Evolutionary conservation across 2,888 invertebrate species (phyloP), one percentile per base, ranked within the genome.

Genomic region (Leptogaster cylindrica): DNA sequence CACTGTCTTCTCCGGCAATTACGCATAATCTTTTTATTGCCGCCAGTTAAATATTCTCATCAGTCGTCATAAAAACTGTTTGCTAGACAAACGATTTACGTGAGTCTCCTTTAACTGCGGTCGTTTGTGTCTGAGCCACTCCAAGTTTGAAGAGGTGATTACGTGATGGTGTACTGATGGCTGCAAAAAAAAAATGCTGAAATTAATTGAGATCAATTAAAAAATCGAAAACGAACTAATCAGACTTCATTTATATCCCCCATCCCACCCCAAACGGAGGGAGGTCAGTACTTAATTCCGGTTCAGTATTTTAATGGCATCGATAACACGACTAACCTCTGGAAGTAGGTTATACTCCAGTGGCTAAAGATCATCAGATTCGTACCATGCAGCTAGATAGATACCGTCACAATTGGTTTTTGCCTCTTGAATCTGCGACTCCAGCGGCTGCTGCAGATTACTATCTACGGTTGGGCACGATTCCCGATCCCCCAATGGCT

Each of bases 291-390:
- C 51, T n/a, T n/a, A n/a, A n/a, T n/a, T 52, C 25, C 23, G 58
- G 39, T 39, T 58, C 58, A 41, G 36, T 14, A 39, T 39, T 58
- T 52, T 58, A 58, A 58, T 58, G 39, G 58, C 58, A 58, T 58
- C 58, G 58, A 58, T 58, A 58, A 39, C 58, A 58, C 39, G 23
- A 25, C 39, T 58, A 58, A 58, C 58, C 58, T 39, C 39, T 58
- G 58, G 25, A 58, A 58, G 58, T 58, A 39, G 58, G 58, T 41
- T 58, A 41, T 25, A 41, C n/a, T n/a, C 58, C 25, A n/a, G 25
- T 36, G 58, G 58, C 58, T 20, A 58, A 25, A 58, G 58, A 58
- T 58, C 25, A 58, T 58, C 58, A 23, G 39, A 58, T 58, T 23
- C 25, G 39, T 16, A 12, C 12, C 7, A 20, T 8, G 52, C 14